A percentile compares a stretch with the other conserved stretches of the same genome.
Evolutionary conservation across 2,888 invertebrate genomes (phyloP).

Genomic region (Erebia ligea): DNA sequence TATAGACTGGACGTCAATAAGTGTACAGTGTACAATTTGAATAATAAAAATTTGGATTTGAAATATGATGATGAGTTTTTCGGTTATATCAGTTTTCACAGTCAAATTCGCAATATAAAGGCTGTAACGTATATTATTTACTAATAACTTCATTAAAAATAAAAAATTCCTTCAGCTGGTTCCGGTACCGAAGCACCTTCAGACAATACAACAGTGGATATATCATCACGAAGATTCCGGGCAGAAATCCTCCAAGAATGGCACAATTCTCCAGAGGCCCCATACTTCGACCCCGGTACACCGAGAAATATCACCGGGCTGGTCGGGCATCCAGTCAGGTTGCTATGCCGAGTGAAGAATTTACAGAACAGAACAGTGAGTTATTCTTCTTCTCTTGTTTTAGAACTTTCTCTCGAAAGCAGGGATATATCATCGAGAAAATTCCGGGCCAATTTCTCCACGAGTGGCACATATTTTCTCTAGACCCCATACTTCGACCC

Average conservation of each 20-base stretch:
- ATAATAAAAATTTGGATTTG: too few species aligned
- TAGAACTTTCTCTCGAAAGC: conserved; percentile 49
- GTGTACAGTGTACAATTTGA: too few species aligned
- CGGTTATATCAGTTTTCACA: too few species aligned
- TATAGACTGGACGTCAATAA: too few species aligned
- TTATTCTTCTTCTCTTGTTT: conserved; percentile 48
- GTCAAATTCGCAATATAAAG: too few species aligned
- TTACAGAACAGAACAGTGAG: conserved; percentile 94
- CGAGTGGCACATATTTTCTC: too few species aligned
- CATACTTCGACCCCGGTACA: conserved; percentile 91
- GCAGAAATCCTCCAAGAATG: conserved; percentile 76
- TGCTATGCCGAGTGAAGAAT: conserved; percentile 93
- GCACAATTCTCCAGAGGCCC: conserved; percentile 80
- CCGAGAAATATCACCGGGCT: conserved; percentile 92
- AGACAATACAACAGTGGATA: conserved; percentile 77
- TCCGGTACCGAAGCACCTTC: conserved; percentile 83
- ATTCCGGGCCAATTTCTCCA: too few species aligned
- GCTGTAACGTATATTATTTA: too few species aligned
- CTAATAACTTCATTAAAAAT: neutral
- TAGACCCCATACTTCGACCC: too few species aligned
- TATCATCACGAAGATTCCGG: conserved; percentile 71
- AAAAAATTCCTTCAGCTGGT: conserved; percentile 62
- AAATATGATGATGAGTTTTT: too few species aligned
- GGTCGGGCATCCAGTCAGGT: conserved; percentile 91
- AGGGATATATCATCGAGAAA: too few species aligned